Evolutionary conservation across 2,113 vertebrate species (phyloP), one percentile per base, ranked within the genome.

Genomic region (Mugil cephalus): DNA sequence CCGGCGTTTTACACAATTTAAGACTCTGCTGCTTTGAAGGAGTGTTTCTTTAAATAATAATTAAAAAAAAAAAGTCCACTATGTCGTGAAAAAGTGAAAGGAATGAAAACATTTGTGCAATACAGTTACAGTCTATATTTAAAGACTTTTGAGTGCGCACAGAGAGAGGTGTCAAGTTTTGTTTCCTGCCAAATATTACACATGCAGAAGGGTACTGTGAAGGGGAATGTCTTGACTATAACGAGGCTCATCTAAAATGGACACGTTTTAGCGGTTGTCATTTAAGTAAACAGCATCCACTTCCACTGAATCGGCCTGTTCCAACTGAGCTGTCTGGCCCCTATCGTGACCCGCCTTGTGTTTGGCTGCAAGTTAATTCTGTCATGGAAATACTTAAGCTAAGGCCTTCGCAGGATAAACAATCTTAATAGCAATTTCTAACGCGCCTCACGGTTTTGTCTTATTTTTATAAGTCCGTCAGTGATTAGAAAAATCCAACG

Each of bases 291-390:
- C 69, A 58, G 21, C 48, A 47, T 54, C 63, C 72, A 79, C 62
- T 84, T 79, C 52, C 51, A 71, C 79, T 71, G 43, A 50, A 63
- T 77, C 70, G 48, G 68, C 77, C 70, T 35, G 14, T 56, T 85
- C 45, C 17, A 67, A 72, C 56, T 54, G 80, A 89, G 80, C 51
- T 64, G 83, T 88, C 83, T 88, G 87, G 61, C 85, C 88, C 87
- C 55, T 42, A 43, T 72, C 53, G 8, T 84, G 83, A 89, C 82
- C 87, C 65, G 2, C 55, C 82, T 75, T 61, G 74, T 74, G 77
- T 79, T 71, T 75, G 71, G 65, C 75, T 78, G 53, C 21, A 66
- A 59, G 77, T 78, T 72, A 80, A 75, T 63, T 79, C 75, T 62
- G 15, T 61, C 59, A 61, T 60, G 55, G 46, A 79, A 74, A 62